phyloP scores from a whole-genome alignment of 1,140 invertebrate genomes.

The Melipona quadrifasciata region DNA sequence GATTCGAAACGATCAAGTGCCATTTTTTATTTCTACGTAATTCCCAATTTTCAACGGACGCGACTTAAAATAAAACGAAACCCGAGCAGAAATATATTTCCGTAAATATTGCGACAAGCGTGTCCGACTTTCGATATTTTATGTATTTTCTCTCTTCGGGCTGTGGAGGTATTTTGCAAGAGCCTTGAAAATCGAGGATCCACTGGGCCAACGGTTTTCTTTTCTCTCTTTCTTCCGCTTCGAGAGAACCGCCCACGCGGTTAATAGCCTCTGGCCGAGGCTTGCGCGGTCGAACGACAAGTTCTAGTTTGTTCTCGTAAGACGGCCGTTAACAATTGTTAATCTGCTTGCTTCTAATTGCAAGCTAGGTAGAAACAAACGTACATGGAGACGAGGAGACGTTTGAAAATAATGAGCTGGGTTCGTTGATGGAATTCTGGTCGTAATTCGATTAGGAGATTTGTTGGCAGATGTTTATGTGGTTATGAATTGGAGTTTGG shows the following conservation, averaged over 20 bases:
- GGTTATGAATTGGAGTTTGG: neutral
- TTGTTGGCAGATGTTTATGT: neutral
- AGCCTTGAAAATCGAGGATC: conserved; percentile 25
- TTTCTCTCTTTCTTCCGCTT: neutral
- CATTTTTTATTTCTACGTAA: too few relatives aligned
- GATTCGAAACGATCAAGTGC: too few relatives aligned
- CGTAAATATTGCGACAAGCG: too few relatives aligned
- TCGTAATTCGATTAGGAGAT: neutral
- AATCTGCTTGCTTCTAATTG: conserved; percentile 22
- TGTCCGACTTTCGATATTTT: too few relatives aligned
- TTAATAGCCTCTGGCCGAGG: conserved; percentile 18
- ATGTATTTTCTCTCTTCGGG: too few relatives aligned
- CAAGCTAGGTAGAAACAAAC: neutral
- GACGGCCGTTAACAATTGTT: conserved; percentile 28
- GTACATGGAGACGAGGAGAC: neutral
- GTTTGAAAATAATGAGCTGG: neutral
- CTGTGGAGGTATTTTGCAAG: neutral
- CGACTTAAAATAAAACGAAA: too few relatives aligned
- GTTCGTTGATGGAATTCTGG: neutral
- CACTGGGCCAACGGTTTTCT: neutral
- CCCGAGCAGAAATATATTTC: too few relatives aligned
- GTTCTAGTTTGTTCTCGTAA: neutral
- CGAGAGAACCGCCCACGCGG: conserved; percentile 41
- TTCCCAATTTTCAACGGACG: too few relatives aligned
- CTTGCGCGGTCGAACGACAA: neutral